Percentiles rank a stretch among this genome's conserved stretches.
Evolutionary conservation across 2,797 vertebrate genomes (phyloP).

Genomic region (Squalus acanthias): DNA sequence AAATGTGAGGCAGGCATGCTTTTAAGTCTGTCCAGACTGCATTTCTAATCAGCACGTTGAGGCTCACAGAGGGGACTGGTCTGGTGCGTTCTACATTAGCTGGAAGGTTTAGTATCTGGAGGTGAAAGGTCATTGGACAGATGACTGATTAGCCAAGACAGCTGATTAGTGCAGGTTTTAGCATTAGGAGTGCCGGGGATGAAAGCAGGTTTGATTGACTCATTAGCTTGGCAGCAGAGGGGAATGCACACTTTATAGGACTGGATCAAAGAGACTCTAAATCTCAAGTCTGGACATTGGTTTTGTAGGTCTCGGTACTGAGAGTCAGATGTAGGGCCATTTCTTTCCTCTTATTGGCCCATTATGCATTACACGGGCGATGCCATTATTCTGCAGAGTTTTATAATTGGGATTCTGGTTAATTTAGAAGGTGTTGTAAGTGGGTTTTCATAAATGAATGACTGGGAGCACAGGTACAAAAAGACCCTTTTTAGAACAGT

Average conservation of each 20-base stretch:
- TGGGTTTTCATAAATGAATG: not conserved
- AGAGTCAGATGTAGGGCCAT: not conserved
- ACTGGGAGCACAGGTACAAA: not conserved
- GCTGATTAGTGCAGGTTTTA: conserved; percentile 73
- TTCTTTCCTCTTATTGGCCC: conserved; percentile 7
- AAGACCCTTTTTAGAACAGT: not conserved
- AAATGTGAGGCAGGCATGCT: conserved; percentile 55
- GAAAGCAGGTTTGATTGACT: conserved; percentile 88
- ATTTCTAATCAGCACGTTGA: conserved; percentile 55
- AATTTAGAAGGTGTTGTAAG: not conserved
- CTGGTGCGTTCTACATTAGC: conserved; percentile 53
- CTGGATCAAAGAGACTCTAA: conserved; percentile 78
- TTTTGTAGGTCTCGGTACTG: not conserved
- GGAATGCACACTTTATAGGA: conserved; percentile 77
- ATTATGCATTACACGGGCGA: not conserved
- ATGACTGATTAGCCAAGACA: conserved; percentile 79
- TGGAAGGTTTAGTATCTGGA: conserved; percentile 68
- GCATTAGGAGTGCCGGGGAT: conserved; percentile 76
- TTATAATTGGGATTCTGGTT: not conserved
- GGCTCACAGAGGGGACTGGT: conserved; percentile 48
- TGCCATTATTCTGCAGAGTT: not conserved
- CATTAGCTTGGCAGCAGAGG: conserved; percentile 85
- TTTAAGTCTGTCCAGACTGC: conserved; percentile 57
- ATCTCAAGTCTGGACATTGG: conserved; percentile 50
- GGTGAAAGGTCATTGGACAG: conserved; percentile 77